Conservation (phyloP, 2,797 vertebrate genomes). For the Manis pentadactyla region DNA sequence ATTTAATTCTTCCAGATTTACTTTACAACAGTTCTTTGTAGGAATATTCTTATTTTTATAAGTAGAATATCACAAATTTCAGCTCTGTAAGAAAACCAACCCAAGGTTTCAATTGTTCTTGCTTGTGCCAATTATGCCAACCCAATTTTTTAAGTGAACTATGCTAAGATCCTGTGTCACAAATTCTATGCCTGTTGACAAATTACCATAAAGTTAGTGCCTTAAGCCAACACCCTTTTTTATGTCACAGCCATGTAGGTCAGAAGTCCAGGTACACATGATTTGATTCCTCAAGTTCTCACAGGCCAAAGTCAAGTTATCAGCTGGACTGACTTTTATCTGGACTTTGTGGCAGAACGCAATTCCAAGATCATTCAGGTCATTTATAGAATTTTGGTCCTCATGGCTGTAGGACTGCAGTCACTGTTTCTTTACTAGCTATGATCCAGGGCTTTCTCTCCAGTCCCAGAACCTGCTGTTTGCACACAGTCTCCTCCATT, state of each 20-base stretch:
- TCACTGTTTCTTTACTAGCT: not conserved
- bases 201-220: not conserved
- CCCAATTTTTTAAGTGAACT: not conserved
- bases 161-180: not conserved
- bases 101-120: not conserved
- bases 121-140: not conserved
- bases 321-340: not conserved
- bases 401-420: not conserved
- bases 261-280: not conserved
- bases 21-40: not conserved
- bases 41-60: not conserved
- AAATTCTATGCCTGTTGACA: not conserved
- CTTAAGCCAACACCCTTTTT: not conserved
- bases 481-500: not conserved
- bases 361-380: not conserved
- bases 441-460: not conserved
- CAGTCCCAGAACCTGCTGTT: not conserved
- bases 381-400: not conserved
- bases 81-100: not conserved
- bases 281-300: not conserved
- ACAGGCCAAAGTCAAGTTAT: not conserved
- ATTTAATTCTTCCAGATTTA: no score
- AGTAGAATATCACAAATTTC: not conserved
- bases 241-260: not conserved
- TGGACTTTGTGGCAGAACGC: not conserved